phyloP scores from a whole-genome alignment of 2,797 vertebrate species.

The Dendrocincla tyrannina region DNA sequence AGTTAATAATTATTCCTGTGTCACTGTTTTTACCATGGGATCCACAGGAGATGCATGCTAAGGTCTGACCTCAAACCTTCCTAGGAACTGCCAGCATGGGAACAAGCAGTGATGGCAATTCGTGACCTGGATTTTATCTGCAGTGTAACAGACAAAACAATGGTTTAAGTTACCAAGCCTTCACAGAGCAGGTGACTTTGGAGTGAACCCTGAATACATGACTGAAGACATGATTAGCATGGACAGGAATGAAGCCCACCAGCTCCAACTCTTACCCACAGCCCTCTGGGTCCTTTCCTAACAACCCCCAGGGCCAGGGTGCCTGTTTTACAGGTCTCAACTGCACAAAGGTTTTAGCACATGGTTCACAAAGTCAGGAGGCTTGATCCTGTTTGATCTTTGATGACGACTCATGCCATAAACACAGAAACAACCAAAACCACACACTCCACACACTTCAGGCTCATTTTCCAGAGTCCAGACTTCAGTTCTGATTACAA shows the following conservation, averaged over 20 bases:
- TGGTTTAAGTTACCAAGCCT: neutral
- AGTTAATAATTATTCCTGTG: conserved; percentile 60
- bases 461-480: neutral
- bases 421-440: neutral
- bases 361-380: neutral
- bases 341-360: neutral
- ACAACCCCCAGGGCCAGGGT: neutral
- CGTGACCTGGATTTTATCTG: neutral
- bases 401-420: neutral
- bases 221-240: neutral
- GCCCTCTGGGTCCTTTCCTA: neutral
- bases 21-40: neutral
- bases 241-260: neutral
- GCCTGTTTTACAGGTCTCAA: neutral
- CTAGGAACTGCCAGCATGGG: neutral
- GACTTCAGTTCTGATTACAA: neutral
- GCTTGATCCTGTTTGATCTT: neutral
- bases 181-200: neutral
- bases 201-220: neutral
- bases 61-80: neutral
- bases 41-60: neutral
- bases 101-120: neutral
- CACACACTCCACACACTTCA: neutral
- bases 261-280: neutral
- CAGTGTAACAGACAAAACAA: neutral